phyloP scores from a whole-genome alignment of 2,888 invertebrate genomes.

The Drosophila atripex region DNA sequence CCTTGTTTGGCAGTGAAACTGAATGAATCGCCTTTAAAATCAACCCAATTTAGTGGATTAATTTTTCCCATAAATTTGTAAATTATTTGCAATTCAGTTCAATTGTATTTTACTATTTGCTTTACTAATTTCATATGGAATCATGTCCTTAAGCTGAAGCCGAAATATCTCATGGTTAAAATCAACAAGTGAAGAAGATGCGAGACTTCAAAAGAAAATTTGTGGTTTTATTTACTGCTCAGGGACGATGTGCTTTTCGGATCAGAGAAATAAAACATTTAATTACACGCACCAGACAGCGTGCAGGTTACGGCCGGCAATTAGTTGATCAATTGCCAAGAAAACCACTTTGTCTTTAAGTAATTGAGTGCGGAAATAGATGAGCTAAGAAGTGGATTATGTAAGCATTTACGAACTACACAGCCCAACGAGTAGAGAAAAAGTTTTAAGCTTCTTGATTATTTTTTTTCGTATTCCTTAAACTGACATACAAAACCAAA shows the following conservation, averaged over 20 bases:
- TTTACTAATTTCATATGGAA: background rate
- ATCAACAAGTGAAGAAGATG: conserved; percentile 44
- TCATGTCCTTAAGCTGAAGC: conserved; percentile 34
- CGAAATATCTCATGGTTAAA: conserved; percentile 48
- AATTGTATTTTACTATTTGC: background rate
- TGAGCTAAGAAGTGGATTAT: conserved; percentile 18
- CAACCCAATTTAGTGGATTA: too few relatives aligned
- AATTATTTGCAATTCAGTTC: background rate
- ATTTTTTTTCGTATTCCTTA: too few relatives aligned
- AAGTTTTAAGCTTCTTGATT: background rate
- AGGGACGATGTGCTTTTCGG: conserved; percentile 18
- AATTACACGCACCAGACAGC: conserved; percentile 30
- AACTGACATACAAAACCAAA: too few relatives aligned
- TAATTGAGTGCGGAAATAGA: conserved; percentile 29
- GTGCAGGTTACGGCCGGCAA: conserved; percentile 10
- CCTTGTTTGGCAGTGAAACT: background rate
- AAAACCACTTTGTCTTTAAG: conserved; percentile 35
- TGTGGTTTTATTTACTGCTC: conserved; percentile 18
- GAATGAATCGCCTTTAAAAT: background rate
- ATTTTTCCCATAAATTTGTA: background rate
- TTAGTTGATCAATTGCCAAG: conserved; percentile 32
- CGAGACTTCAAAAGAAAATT: background rate
- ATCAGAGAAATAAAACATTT: conserved; percentile 32
- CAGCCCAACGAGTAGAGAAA: conserved; percentile 21
- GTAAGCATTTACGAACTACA: conserved; percentile 48